Base-by-base conservation (phyloP, 2,797 vertebrate genomes). In the Schizothorax lantsangensis region DNA sequence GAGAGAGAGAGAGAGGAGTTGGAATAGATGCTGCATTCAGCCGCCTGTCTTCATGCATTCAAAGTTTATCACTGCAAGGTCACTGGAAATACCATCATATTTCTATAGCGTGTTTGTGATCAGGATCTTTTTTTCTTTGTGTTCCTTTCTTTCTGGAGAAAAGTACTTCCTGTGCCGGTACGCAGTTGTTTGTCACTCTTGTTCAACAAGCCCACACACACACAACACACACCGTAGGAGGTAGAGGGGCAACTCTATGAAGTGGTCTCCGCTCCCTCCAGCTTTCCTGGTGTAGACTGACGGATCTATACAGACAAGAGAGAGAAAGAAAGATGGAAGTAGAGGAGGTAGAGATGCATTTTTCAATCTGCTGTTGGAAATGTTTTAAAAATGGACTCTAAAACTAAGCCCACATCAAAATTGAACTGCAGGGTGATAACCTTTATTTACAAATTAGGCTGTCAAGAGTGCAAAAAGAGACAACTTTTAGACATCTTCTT, bases 271-370 rank as follows among this genome's bases (percentile, higher is more conserved):
- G 83, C 89, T 90, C 81, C 90, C 90, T 85, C 87, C 84, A 90
- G 90, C 88, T 90, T 43, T 90, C 88, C 88, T 91, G 83, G 84
- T 74, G 89, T 88, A 90, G 85, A 85, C 84, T 94, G 93, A 94
- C 90, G 91, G 91, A 94, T 95, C 89, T 86, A 78, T 90, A 89
- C 84, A 91, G 92, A 92, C 92, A 92, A 88, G 91, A 84, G 89
- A 78, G 33, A 79, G 52, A 17, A n/a, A 45, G 38, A 80, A 43
- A 80, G 38, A 80, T 30, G 8, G 59, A 84, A 62, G 85, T 88
- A 85, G 83, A 85, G 54, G 90, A 88, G 86, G 84, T 87, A 81
- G 87, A 82, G 3, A 49, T 78, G 3, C 64, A 79, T 85, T 79
- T 79, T 54, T 33, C 36, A n/a, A n/a, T n/a, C 4, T 71, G 47